Evolutionary conservation across 2,113 vertebrate species (phyloP).

Genomic region (Jacana jacana): DNA sequence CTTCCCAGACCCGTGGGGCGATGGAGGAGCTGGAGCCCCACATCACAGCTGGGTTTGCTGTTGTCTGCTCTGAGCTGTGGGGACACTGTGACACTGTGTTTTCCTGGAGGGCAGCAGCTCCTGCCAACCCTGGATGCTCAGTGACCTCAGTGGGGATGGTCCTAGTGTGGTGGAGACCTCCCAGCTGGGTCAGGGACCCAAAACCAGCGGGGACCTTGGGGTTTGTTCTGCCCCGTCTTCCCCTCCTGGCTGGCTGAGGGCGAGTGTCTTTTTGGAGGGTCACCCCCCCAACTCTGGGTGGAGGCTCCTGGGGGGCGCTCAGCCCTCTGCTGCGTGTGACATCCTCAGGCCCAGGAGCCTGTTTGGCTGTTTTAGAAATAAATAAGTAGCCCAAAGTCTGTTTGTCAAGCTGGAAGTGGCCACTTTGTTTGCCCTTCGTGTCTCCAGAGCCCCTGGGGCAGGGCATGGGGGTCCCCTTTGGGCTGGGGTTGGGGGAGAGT

Average conservation of each 20-base stretch:
- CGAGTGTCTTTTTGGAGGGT: not conserved
- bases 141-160: rapidly evolving
- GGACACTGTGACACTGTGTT: not conserved
- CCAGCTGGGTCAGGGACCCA: not conserved
- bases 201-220: not conserved
- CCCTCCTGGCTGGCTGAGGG: rapidly evolving
- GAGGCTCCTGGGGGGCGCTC: not conserved
- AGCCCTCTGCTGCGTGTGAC: not conserved
- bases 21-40: not conserved
- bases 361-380: not conserved
- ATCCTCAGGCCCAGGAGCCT: not conserved
- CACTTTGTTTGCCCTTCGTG: not conserved
- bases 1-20: rapidly evolving
- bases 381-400: not conserved
- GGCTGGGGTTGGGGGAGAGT: rapidly evolving
- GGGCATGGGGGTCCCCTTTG: not conserved
- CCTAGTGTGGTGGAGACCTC: not conserved
- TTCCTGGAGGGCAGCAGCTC: not conserved
- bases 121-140: not conserved
- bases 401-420: not conserved
- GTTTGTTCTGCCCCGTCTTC: not conserved
- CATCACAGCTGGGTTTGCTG: not conserved
- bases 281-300: not conserved
- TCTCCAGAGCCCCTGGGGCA: rapidly evolving
- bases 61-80: not conserved